These are phyloP conservation scores for Epirrita christyi DNA, from an alignment of 2,888 invertebrate species.

Conservation along the genomic window DNA sequence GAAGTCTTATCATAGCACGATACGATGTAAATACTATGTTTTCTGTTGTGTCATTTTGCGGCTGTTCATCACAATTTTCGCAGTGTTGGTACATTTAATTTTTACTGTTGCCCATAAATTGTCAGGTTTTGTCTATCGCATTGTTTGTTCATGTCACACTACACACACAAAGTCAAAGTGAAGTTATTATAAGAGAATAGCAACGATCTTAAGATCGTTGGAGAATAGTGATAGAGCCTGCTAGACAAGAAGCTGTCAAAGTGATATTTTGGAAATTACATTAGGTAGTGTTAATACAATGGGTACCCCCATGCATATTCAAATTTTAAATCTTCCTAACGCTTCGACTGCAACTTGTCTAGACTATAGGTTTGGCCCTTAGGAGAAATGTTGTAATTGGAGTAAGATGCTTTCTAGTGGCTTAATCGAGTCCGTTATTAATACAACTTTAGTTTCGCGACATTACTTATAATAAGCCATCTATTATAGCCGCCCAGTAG, in stretches of 20 bases:
- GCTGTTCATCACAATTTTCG: not conserved
- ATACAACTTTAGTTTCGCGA: slow-evolving; percentile 12
- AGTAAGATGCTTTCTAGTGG: not conserved
- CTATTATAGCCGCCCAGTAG: slow-evolving; percentile 7
- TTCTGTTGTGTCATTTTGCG: not conserved
- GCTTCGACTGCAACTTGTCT: not conserved
- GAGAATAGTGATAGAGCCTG: too few species aligned
- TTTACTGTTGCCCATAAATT: too few species aligned
- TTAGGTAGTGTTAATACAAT: not conserved
- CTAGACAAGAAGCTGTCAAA: too few species aligned
- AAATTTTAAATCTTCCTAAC: not conserved
- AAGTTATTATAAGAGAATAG: too few species aligned
- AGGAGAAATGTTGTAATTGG: not conserved
- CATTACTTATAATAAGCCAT: slow-evolving; percentile 12
- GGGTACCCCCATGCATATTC: not conserved
- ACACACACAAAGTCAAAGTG: too few species aligned
- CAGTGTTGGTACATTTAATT: too few species aligned
- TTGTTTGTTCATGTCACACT: too few species aligned
- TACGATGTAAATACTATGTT: not conserved
- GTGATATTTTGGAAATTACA: too few species aligned
- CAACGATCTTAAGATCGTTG: too few species aligned
- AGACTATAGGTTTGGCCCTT: not conserved
- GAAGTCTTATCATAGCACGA: not conserved
- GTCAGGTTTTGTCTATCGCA: too few species aligned
- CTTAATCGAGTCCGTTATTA: slow-evolving; percentile 2